Conservation (phyloP, 64 coral and sea anemone genomes). For the Platygyra sinensis region DNA sequence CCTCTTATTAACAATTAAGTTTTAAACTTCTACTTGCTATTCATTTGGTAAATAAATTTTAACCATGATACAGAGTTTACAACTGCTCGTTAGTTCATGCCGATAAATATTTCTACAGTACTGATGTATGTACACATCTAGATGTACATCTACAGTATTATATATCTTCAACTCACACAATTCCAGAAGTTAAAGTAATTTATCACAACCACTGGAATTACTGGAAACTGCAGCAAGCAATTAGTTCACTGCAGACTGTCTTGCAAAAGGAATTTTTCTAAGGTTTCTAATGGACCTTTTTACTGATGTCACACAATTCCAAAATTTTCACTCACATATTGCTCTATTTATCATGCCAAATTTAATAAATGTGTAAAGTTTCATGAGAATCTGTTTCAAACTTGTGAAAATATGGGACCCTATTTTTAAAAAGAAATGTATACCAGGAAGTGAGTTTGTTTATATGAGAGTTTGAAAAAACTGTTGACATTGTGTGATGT, state of each 20-base stretch:
- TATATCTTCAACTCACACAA: not conserved
- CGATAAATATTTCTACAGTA: not conserved
- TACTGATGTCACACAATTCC: not conserved
- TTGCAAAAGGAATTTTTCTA: not conserved
- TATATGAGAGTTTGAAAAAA: too few relatives aligned
- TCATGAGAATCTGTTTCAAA: not conserved
- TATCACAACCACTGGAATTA: not conserved
- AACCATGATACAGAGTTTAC: not conserved
- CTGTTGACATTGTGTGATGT: too few relatives aligned
- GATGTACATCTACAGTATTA: not conserved
- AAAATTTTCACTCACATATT: not conserved
- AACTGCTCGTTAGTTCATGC: not conserved
- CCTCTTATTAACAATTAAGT: not conserved
- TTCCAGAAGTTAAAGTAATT: not conserved
- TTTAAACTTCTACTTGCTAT: not conserved
- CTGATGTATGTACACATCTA: not conserved
- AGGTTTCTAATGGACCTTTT: not conserved
- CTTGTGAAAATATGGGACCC: not conserved
- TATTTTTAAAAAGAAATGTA: not conserved
- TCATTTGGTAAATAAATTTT: too few relatives aligned
- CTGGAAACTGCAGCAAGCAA: not conserved
- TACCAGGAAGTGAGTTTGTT: too few relatives aligned
- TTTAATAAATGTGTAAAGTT: not conserved
- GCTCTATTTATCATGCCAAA: not conserved
- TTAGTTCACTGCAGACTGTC: not conserved